Evolutionary conservation across 2,797 vertebrate genomes (phyloP), one percentile per base, ranked within the genome.

Genomic region (Eidolon dupreanum): DNA sequence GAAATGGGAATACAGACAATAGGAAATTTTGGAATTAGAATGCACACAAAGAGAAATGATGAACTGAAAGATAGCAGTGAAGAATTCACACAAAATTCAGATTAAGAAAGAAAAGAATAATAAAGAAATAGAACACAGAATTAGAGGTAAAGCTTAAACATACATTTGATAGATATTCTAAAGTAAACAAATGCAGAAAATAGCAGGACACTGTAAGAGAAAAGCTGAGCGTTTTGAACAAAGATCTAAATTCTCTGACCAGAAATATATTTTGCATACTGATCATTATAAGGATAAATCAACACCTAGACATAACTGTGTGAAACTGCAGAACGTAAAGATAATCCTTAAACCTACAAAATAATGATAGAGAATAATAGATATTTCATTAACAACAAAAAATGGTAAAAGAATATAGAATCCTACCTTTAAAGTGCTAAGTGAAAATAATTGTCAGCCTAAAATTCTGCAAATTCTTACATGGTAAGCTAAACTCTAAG

Each of bases 331-430:
- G 46, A 74, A 91, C 13, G 84, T 68, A 70, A 77, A 79, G 6
- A 49, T 57, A 90, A 59, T 82, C 55, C 78, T 78, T 95, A 87
- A 79, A 73, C n/a, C 49, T 92, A 92, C 41, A 90, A 81, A 90
- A 41, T 8, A 94, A 43, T 36, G 57, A 77, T 70, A 22, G 38
- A 92, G 36, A 82, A 85, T 1, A 90, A 43, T 1, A 75, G 49
- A 26, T 90, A 88, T 46, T 79, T 96, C 51, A 57, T 65, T 15
- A 84, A 51, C 65, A 92, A 65, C n/a, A 85, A 33, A 59, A 94
- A 31, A 84, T 16, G 36, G 41, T 0, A 91, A 74, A 92, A 73
- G 53, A 85, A 28, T 89, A 90, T 0, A 41, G 28, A 92, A 74
- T 33, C 71, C 26, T 22, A 88, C 33, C 5, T 82, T 53, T 70